Base-by-base conservation (phyloP, 2,888 invertebrate species). In the Ectemnius cavifrons region DNA sequence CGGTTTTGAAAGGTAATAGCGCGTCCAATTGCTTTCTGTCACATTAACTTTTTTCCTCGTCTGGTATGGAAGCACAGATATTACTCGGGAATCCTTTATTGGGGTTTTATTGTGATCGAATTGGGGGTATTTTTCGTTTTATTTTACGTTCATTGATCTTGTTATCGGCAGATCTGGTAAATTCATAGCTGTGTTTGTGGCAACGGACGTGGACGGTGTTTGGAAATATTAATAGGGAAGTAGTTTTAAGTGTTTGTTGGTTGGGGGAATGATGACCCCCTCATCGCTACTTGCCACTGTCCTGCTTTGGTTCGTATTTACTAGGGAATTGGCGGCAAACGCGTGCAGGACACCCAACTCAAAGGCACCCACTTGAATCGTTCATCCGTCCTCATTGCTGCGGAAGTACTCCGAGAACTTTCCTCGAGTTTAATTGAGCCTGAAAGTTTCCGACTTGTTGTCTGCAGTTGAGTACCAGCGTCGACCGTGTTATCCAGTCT, bases 371-470 rank as follows among this genome's bases (percentile, higher is more conserved):
- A 77, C 76, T 73, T 59, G 61, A 69, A 67, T 46, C 70, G 67
- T 71, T 70, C 78, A 76, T 78, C 68, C 76, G 73, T 71, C 82
- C 74, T 73, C 70, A 75, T 78, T 77, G 83, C 81, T 71, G 64
- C 76, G 81, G 80, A 83, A 78, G n/a, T 14, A 52, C 16, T 83
- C 78, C 69, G 73, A 82, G 73, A 82, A 86, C 82, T 86, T 86
- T 81, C 79, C 84, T 81, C 79, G 85, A 87, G 86, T 85, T 87
- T 86, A 87, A 87, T 86, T 86, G 85, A 86, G 85, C 86, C 81
- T 82, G 82, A 85, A 86, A 87, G 81, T 87, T 87, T 82, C 75
- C 86, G 83, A 85, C 85, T 86, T 87, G 85, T 85, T 84, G 81
- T 85, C 81, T 69, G 67, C 27, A 59, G 59, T 67, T 56, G 70